phyloP scores from a whole-genome alignment of 1,140 invertebrate genomes.

The Drosophila sulfurigaster region DNA sequence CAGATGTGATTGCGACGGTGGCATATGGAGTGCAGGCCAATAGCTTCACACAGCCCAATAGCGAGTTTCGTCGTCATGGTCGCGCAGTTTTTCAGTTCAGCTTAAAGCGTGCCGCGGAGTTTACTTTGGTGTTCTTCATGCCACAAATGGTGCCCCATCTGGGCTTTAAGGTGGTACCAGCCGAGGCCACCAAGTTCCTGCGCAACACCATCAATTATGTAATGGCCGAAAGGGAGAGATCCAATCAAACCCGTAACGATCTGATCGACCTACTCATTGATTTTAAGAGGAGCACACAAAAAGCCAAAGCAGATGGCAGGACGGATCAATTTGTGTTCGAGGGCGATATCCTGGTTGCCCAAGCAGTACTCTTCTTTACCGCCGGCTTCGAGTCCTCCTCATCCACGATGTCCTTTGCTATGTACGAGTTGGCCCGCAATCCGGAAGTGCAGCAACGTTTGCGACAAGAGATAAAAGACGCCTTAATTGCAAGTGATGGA shows the following conservation, averaged over 20 bases:
- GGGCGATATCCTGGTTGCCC: constrained; percentile 86
- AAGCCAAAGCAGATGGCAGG: constrained; percentile 26
- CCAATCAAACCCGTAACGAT: constrained; percentile 79
- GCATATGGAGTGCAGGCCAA: constrained; percentile 88
- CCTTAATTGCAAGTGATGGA: constrained; percentile 80
- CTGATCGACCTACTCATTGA: constrained; percentile 85
- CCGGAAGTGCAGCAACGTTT: constrained; percentile 85
- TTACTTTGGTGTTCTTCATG: constrained; percentile 85
- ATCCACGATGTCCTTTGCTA: constrained; percentile 84
- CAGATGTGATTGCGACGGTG: constrained; percentile 87
- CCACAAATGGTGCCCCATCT: constrained; percentile 75
- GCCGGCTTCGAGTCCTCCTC: constrained; percentile 87
- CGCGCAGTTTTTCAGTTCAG: constrained; percentile 86
- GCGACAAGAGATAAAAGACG: constrained; percentile 83
- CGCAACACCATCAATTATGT: constrained; percentile 80
- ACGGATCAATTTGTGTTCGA: constrained; percentile 65
- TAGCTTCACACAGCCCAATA: constrained; percentile 85
- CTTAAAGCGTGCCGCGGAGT: constrained; percentile 86
- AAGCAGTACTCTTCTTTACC: constrained; percentile 88
- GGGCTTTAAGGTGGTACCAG: constrained; percentile 71
- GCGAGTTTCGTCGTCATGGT: constrained; percentile 85
- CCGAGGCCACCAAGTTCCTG: constrained; percentile 71
- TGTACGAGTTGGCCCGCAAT: constrained; percentile 86
- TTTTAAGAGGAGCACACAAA: constrained; percentile 63
- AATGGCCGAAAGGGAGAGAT: constrained; percentile 76